These are phyloP conservation scores for Lineus longissimus DNA, from an alignment of 1,140 invertebrate genomes.

Conservation along the genomic window DNA sequence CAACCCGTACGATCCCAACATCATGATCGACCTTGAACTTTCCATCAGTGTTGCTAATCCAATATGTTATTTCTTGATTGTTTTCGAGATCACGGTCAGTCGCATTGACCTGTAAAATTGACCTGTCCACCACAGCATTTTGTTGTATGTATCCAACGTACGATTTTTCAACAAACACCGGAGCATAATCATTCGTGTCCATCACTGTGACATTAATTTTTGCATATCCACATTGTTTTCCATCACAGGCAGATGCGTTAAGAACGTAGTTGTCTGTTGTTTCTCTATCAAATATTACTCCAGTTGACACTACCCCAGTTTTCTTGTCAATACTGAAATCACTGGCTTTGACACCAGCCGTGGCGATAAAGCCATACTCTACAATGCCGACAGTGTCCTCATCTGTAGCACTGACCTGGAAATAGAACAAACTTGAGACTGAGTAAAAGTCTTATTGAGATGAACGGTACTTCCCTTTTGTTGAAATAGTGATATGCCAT, in stretches of 20 bases:
- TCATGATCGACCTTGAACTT: conserved; percentile 43
- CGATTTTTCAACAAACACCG: conserved; percentile 58
- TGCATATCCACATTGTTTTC: background rate
- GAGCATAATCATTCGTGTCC: conserved; percentile 87
- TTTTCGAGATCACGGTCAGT: conserved; percentile 43
- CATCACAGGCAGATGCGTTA: background rate
- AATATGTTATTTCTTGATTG: conserved; percentile 37
- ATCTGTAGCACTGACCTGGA: background rate
- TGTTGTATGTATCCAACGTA: conserved; percentile 86
- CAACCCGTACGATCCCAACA: background rate
- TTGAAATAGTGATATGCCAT: no score
- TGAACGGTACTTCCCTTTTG: no score
- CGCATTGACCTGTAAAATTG: conserved; percentile 42
- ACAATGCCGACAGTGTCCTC: background rate
- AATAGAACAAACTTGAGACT: background rate
- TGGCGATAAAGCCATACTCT: background rate
- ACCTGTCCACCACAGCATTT: conserved; percentile 78
- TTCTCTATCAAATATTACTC: background rate
- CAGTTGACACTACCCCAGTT: background rate
- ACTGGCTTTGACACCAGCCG: no score
- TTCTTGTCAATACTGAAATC: background rate
- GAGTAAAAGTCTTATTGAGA: no score
- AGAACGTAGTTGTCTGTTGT: background rate
- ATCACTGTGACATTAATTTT: conserved; percentile 69
- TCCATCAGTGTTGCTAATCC: conserved; percentile 24